Base-by-base conservation (phyloP, 2,888 invertebrate species). In the Diplolepis rosae region DNA sequence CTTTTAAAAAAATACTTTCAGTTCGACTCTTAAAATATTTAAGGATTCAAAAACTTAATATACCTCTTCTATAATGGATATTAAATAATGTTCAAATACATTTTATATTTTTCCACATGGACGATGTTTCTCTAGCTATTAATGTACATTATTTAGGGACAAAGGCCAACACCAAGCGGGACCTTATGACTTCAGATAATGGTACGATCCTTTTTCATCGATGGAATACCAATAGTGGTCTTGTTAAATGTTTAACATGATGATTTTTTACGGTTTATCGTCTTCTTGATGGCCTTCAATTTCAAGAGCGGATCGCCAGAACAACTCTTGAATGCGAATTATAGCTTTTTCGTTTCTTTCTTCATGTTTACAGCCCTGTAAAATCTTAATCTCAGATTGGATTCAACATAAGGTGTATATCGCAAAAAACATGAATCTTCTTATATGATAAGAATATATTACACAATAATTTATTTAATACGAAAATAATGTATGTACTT, bases 211-310 rank as follows among this genome's bases (percentile, higher is more conserved):
- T 56, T 35, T 18, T 56, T 32, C 22, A 32, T 56, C 18, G 35
- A 35, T 35, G 56, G 32, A 56, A 56, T 56, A 56, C 32, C 35
- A 56, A 56, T 56, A 56, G 4, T 3, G 22, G 56, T 15, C 13
- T 22, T 56, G 22, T 35, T 56, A 22, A 56, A 56, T 56, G 56
- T 56, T 56, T 56, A 56, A 56, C 22, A 56, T 22, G 56, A 2
- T 32, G 32, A 35, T 35, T 32, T 56, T 35, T 56, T 35, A 35
- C 11, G 22, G 22, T 56, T 35, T 56, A 56, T 56, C 11, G 32
- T 54, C 30, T 11, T 30, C 7, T 18, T 7, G 22, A 56, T 32
- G 56, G 32, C 56, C 56, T 56, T 56, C 32, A 56, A 56, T 56
- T 35, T 56, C 5, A 15, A 56, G 32, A 56, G 56, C 32, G 15